Conservation (phyloP, 2,888 invertebrate species). For the Geophilus truncorum region DNA sequence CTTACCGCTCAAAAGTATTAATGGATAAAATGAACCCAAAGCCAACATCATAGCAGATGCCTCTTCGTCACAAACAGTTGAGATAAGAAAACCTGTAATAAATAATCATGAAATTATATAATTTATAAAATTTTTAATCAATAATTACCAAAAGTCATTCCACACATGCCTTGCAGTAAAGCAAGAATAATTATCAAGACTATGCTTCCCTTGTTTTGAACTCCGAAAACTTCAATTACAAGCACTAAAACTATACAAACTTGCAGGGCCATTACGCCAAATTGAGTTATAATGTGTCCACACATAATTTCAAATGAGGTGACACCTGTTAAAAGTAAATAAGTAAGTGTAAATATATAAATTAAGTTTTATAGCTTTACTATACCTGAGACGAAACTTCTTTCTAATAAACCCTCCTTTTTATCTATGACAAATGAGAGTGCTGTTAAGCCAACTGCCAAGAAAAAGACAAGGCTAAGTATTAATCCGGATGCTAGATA, state of each 20-base stretch:
- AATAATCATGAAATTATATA: neutral
- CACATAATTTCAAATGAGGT: conserved; percentile 85
- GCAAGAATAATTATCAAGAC: conserved; percentile 77
- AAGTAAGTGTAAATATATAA: too few species aligned
- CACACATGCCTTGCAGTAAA: conserved; percentile 83
- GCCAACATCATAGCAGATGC: conserved; percentile 88
- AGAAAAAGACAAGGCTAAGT: too few species aligned
- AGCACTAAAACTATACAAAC: conserved; percentile 82
- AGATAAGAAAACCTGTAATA: conserved; percentile 72
- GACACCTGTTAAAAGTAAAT: conserved; percentile 71
- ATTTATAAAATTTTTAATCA: conserved; percentile 45
- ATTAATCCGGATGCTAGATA: too few species aligned
- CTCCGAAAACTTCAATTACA: conserved; percentile 83
- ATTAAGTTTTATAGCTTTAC: too few species aligned
- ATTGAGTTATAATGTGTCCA: conserved; percentile 89
- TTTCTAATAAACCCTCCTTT: neutral
- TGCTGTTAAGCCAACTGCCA: too few species aligned
- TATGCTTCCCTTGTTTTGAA: conserved; percentile 82
- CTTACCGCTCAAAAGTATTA: conserved; percentile 82
- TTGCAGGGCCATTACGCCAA: conserved; percentile 91
- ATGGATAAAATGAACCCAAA: conserved; percentile 90
- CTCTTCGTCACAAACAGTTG: conserved; percentile 84
- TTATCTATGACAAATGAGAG: too few species aligned
- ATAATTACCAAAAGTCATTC: conserved; percentile 96
- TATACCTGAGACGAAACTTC: neutral